Evolutionary conservation across 2,888 invertebrate species (phyloP).

Genomic region (Ametastegia equiseti): DNA sequence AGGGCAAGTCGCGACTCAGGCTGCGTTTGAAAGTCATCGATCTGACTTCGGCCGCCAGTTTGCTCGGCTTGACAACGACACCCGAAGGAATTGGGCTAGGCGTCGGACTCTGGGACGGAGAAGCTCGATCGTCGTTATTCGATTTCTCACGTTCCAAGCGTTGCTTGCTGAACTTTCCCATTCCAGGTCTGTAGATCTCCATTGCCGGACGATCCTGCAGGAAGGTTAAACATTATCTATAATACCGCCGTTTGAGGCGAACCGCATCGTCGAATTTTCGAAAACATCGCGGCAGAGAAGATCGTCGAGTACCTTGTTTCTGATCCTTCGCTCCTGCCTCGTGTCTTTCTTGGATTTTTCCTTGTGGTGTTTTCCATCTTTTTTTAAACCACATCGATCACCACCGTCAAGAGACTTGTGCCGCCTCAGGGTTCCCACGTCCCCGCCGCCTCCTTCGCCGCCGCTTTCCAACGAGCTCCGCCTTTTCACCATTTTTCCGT

Average conservation of each 20-base stretch:
- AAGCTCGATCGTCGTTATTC: constrained; percentile 69
- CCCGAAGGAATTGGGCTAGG: constrained; percentile 60
- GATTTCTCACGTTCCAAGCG: constrained; percentile 74
- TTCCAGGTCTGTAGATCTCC: constrained; percentile 93
- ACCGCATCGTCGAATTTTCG: too few species aligned
- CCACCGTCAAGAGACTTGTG: constrained; percentile 81
- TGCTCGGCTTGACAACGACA: constrained; percentile 14
- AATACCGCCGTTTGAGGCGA: too few species aligned
- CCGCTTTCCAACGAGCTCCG: constrained; percentile 73
- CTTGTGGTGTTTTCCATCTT: constrained; percentile 78
- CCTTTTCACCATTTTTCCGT: constrained; percentile 66
- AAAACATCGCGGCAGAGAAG: too few species aligned
- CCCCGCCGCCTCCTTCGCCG: constrained; percentile 69
- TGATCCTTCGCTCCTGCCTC: constrained; percentile 81
- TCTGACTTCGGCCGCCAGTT: constrained; percentile 68
- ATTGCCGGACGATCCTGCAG: constrained; percentile 91
- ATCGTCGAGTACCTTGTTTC: too few species aligned
- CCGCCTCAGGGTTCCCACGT: constrained; percentile 75
- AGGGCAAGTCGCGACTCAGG: constrained; percentile 69
- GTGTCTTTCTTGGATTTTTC: constrained; percentile 79
- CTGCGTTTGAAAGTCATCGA: constrained; percentile 74
- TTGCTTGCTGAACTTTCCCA: constrained; percentile 87
- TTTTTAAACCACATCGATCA: constrained; percentile 77
- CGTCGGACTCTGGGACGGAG: constrained; percentile 72
- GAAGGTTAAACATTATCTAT: constrained; percentile 42